These are phyloP conservation scores for Adela reaumurella DNA, from an alignment of 2,888 invertebrate genomes.

Conservation along the genomic window DNA sequence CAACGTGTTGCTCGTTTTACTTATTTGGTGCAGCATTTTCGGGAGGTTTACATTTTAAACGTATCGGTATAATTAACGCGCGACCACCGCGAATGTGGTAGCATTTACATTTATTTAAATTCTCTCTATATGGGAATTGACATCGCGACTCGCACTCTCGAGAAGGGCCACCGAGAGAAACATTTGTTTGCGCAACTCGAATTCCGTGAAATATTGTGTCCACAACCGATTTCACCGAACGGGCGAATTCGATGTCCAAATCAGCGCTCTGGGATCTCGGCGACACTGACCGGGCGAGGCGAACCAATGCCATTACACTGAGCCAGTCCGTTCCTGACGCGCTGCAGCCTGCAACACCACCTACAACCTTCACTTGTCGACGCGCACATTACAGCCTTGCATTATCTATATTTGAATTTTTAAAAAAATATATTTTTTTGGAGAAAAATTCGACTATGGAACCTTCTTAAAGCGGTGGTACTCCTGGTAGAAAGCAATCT, in stretches of 20 bases:
- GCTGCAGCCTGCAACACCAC: no score
- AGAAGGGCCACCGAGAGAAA: not conserved
- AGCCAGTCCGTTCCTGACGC: not conserved
- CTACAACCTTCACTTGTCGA: no score
- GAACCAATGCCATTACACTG: not conserved
- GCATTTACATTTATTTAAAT: not conserved
- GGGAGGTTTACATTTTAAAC: not conserved
- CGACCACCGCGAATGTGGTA: not conserved
- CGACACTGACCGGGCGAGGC: conserved; percentile 22
- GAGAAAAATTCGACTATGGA: no score
- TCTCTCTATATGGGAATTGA: not conserved
- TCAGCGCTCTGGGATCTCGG: conserved; percentile 29
- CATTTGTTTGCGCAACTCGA: not conserved
- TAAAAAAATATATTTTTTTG: no score
- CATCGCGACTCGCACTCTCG: not conserved
- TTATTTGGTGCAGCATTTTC: no score
- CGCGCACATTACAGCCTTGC: no score
- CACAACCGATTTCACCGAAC: not conserved
- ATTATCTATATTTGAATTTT: no score
- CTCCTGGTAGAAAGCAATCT: no score
- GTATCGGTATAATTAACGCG: not conserved
- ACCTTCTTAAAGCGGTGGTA: no score
- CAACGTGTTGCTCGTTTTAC: no score
- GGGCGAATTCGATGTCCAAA: conserved; percentile 21
- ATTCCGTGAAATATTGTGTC: not conserved